These are phyloP conservation scores for Bombylius discolor DNA, from an alignment of 2,888 invertebrate species.

Conservation along the genomic window DNA sequence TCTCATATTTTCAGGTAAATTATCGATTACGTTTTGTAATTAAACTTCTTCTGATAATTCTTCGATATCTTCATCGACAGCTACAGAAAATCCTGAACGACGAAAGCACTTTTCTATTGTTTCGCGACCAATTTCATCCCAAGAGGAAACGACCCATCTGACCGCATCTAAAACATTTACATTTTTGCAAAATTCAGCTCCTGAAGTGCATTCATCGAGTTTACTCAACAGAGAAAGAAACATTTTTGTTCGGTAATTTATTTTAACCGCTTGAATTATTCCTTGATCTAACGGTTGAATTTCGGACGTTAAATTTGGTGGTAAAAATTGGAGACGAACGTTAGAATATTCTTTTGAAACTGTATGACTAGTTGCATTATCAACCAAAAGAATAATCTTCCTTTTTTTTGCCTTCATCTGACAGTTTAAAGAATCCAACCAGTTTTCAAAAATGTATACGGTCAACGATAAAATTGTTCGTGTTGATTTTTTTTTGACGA, in stretches of 20 bases:
- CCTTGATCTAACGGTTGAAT: not conserved
- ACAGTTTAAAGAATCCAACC: not conserved
- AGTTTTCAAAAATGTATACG: not conserved
- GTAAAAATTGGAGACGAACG: not conserved
- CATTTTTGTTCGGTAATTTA: not conserved
- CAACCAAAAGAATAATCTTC: not conserved
- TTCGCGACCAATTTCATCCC: not conserved
- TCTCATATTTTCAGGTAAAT: conserved; percentile 4
- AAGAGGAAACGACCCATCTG: not conserved
- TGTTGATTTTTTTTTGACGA: conserved; percentile 1
- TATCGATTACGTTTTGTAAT: not conserved
- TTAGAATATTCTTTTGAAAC: not conserved
- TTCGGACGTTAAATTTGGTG: conserved; percentile 1
- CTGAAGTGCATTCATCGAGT: conserved; percentile 1
- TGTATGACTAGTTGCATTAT: conserved; percentile 1
- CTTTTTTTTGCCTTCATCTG: not conserved
- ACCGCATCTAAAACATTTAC: not conserved
- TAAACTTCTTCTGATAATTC: not conserved
- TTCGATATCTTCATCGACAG: not conserved
- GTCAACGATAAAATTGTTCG: conserved; percentile 2
- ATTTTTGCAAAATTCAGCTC: not conserved
- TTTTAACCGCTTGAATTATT: not conserved
- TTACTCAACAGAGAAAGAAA: not conserved
- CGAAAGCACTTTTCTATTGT: not conserved
- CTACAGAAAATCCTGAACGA: not conserved